Base-by-base conservation (phyloP, 1,140 invertebrate species). In the Nylanderia fulva region DNA sequence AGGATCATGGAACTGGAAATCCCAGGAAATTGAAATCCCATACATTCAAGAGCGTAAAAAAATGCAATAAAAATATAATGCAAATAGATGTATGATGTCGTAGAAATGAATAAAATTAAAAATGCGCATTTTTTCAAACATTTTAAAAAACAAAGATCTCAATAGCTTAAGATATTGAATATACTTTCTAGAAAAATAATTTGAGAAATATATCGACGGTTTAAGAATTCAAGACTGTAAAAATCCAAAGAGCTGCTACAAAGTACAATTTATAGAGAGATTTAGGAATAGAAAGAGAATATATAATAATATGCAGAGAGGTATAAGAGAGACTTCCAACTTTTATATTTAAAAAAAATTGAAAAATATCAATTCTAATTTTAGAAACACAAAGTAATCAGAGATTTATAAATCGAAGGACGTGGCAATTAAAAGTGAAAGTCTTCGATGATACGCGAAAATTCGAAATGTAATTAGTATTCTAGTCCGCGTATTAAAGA, bases 1-100 rank as follows among this genome's bases (percentile, higher is more conserved):
- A 58, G 33, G 52, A 82, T 58, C 36, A 42, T 72, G 21, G 52
- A 71, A 82, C 71, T 82, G 77, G n/a, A 82, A 72, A 72, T 72
- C 36, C 8, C 21, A 13, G 33, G 36, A 69, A 69, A 39, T 60
- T 45, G n/a, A 42, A 33, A 2, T 45, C n/a, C 18, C 15, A 45
- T 82, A 82, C 45, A 82, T 82, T 72, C 52, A 58, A 71, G 24
- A 2, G 29, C 27, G 13, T 58, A 54, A 58, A 39, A n/a, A 82
- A 39, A 42, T 24, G 52, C 39, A 29, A 45, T 60, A 71, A 60
- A 45, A 39, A 82, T 29, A 18, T 58, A 42, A 80, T 80, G 15
- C 9, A 54, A 29, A 80, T 72, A 11, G 11, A 42, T 45, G 29
- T 54, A n/a, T 9, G 15, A 71, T 21, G 18, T 71, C 27, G 9